Evolutionary conservation across 2,797 vertebrate species (phyloP).

Genomic region (Hydrophis major): DNA sequence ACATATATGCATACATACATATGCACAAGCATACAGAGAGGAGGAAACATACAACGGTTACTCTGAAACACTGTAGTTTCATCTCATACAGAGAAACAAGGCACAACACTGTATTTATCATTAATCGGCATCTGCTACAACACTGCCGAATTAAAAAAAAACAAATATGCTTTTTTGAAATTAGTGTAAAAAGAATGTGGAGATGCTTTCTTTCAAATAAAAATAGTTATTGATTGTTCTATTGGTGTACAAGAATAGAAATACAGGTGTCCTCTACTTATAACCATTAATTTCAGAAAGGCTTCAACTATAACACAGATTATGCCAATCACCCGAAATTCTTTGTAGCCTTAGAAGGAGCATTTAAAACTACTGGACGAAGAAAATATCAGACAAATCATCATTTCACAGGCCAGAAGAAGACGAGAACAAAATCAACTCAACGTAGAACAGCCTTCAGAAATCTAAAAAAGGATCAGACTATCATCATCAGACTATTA

Average conservation of each 20-base stretch:
- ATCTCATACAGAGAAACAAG: background rate
- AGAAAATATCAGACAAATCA: background rate
- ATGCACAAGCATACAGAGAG: background rate
- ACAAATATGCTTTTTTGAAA: no score
- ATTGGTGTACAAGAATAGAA: background rate
- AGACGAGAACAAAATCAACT: background rate
- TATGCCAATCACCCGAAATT: background rate
- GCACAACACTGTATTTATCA: background rate
- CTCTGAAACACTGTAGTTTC: background rate
- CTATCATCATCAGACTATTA: background rate
- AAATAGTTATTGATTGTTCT: background rate
- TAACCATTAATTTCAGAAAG: background rate
- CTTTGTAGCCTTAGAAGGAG: background rate
- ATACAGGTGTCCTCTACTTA: background rate
- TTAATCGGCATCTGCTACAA: background rate
- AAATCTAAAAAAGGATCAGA: background rate
- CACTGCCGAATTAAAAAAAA: background rate
- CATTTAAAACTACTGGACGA: background rate
- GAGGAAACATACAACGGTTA: background rate
- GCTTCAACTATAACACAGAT: background rate
- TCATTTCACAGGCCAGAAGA: background rate
- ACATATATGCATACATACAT: background rate
- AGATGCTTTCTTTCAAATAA: background rate
- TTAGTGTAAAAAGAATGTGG: background rate
- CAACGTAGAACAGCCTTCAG: background rate